Base-by-base conservation (phyloP, 2,113 vertebrate species). In the Erythrocercus mccallii region DNA sequence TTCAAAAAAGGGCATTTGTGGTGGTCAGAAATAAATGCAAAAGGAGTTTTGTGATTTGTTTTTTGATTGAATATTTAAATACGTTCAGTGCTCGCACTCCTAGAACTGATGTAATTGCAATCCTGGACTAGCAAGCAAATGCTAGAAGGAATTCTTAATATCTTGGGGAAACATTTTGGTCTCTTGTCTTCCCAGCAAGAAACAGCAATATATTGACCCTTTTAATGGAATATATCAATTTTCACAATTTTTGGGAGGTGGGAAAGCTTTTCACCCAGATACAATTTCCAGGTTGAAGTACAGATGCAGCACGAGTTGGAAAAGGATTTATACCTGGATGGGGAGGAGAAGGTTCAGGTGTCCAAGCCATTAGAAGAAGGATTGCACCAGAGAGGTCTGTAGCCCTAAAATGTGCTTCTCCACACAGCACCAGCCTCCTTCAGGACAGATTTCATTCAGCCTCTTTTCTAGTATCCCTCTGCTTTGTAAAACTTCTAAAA, bases 191-290 rank as follows among this genome's bases (percentile, higher is more conserved):
- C 33, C 11, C 10, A 54, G 48, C 62, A 81, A 42, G 14, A 61
- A 82, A 28, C 17, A 40, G 11, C 2, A 15, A 4, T n/a, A 13
- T 54, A 44, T 24, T 40, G 47, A 28, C 1, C 2, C 5, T 72
- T 76, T 56, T 24, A 65, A 56, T 18, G 9, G 23, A 72, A 33
- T 69, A 10, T 21, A 47, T 42, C 0, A 1, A 18, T 79, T 68
- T 53, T 64, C 35, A 25, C 7, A 3, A 0, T 10, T 37, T n/a
- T 18, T 6, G 9, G 12, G 3, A 7, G 9, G 1, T 1, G 2
- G 16, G 27, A 24, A n/a, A 35, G 24, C 10, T 42, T 79, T 61
- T 81, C 19, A 37, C 45, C 2, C 17, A 62, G 35, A 19, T 15
- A 5, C 12, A 50, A 71, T 68, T 50, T 56, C 33, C 11, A 22